phyloP scores from a whole-genome alignment of 2,797 vertebrate species.

The Phyllotis vaccarum region DNA sequence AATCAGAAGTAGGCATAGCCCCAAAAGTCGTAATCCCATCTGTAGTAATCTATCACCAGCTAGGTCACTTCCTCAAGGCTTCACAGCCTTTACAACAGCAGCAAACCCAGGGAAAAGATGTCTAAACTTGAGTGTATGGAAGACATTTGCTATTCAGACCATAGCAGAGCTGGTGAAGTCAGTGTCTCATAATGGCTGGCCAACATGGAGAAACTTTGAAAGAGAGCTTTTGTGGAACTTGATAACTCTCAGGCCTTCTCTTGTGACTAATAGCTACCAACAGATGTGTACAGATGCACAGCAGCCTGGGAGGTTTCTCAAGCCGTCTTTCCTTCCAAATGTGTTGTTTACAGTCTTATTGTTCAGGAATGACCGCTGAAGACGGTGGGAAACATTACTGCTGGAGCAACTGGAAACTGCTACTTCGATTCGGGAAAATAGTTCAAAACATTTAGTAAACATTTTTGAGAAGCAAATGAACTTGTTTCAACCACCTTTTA shows the following conservation, averaged over 20 bases:
- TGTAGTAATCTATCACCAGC: not conserved
- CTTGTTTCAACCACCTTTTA: not conserved
- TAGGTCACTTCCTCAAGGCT: not conserved
- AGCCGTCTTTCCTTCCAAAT: not conserved
- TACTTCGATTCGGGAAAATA: not conserved
- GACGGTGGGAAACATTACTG: not conserved
- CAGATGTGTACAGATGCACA: conserved; percentile 71
- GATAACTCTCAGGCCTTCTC: conserved; percentile 56
- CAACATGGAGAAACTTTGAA: conserved; percentile 28
- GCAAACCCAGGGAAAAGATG: not conserved
- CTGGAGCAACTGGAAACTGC: not conserved
- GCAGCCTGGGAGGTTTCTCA: conserved; percentile 59
- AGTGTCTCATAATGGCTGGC: not conserved
- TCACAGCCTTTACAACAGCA: not conserved
- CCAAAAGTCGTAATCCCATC: not conserved
- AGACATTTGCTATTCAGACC: not conserved
- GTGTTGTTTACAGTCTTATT: conserved; percentile 53
- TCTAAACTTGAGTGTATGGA: not conserved
- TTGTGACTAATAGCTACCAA: conserved; percentile 67
- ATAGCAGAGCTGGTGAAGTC: not conserved
- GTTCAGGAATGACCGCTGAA: conserved; percentile 22
- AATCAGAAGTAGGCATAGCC: not conserved
- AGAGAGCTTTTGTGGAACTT: conserved; percentile 48
- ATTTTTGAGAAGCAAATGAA: not conserved
- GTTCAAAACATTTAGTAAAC: not conserved